Percentiles rank a stretch among this genome's conserved stretches.
These are phyloP conservation scores for Dicrostonyx torquatus DNA, from an alignment of 2,797 vertebrate species.

Conservation along the genomic window DNA sequence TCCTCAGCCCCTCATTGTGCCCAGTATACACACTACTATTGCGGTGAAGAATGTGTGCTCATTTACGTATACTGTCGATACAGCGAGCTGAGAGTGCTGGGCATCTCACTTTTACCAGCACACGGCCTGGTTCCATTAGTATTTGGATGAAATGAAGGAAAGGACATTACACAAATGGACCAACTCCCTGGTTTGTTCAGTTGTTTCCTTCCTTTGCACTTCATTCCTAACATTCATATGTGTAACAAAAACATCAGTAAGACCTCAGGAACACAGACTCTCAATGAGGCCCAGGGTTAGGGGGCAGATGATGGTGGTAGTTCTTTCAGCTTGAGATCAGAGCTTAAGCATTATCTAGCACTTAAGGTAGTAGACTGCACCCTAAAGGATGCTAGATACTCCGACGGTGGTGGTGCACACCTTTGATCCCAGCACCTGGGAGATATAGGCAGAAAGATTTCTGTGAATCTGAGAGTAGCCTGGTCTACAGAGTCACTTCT, in stretches of 20 bases:
- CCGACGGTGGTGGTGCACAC: not conserved
- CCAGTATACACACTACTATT: not conserved
- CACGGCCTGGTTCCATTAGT: not conserved
- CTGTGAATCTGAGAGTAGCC: not conserved
- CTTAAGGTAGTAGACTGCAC: not conserved
- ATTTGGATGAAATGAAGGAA: conserved; percentile 15
- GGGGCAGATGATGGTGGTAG: not conserved
- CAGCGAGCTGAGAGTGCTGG: not conserved
- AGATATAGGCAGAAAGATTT: not conserved
- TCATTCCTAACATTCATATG: not conserved
- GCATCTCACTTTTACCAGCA: not conserved
- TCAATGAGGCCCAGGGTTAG: not conserved
- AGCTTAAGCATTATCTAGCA: not conserved
- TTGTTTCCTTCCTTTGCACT: not conserved
- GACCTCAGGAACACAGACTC: not conserved
- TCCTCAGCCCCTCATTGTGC: not conserved
- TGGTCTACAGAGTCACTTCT: not conserved
- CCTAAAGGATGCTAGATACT: not conserved
- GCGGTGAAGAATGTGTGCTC: not conserved
- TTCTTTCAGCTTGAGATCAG: not conserved
- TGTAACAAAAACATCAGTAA: not conserved
- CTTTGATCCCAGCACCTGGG: not conserved
- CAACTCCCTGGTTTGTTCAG: not conserved
- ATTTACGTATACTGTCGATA: not conserved
- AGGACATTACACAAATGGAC: conserved; percentile 37